Evolutionary conservation across 2,888 invertebrate species (phyloP), one percentile per base, ranked within the genome.

Genomic region (Tiphia femorata): DNA sequence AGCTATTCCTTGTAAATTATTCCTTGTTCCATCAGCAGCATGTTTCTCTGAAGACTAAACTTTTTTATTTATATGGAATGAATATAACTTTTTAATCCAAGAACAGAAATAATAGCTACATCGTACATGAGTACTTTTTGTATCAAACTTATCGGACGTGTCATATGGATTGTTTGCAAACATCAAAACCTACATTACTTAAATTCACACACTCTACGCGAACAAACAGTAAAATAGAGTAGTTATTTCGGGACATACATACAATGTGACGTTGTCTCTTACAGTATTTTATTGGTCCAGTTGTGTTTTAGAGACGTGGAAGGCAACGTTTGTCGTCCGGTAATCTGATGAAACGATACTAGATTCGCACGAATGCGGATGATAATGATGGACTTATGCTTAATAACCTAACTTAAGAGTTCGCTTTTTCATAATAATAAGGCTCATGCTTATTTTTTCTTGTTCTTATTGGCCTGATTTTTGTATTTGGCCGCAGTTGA

Each of bases 401-500:
- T 77, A 77, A 71, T 72, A 78, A 72, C 75, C 78, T 83, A 81
- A 75, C 74, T 77, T 82, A 81, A 75, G 64, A 75, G 72, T 76
- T 77, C 67, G 65, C 70, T 49, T 67, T 68, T 70, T 51, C 58
- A 65, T 67, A 67, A 46, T 62, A 29, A 62, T 67, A 74, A 72
- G 67, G 66, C 72, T 72, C 59, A 47, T 58, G 62, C 62, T 82
- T 82, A 83, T 83, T 83, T 83, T 77, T 83, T 83, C 78, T 82
- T 81, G 74, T 82, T 81, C 75, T 81, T 82, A 73, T 77, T 78
- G 58, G 77, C 80, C 74, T 80, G 82, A 84, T 86, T 87, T 84
- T 92, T 91, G 85, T 90, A 91, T 87, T 91, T 91, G 84, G 90
- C 89, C 74, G 84, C 86, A 71, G 89, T 88, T 54, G 89, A 88